A percentile compares a stretch with the other conserved stretches of the same genome.
These are phyloP conservation scores for Chaetogeoica ovagalla DNA, from an alignment of 2,888 invertebrate species.

Conservation along the genomic window DNA sequence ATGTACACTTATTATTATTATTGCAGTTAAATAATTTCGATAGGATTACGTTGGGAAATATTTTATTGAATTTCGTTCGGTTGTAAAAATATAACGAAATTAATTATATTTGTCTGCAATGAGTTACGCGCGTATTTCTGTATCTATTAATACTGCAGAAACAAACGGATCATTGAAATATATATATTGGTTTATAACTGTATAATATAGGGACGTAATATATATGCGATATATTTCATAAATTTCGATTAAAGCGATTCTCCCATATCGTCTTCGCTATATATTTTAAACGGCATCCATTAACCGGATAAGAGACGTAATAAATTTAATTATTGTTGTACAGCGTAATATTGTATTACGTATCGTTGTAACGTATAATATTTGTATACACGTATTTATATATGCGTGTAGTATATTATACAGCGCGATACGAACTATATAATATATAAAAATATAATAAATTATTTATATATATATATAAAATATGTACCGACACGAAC, in stretches of 20 bases:
- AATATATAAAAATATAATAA: no score
- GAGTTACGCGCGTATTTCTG: not conserved
- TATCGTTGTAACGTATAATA: not conserved
- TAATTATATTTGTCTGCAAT: not conserved
- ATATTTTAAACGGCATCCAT: conserved; percentile 16
- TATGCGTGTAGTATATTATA: no score
- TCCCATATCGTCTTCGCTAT: not conserved
- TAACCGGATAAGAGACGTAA: conserved; percentile 28
- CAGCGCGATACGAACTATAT: no score
- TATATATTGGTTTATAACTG: no score
- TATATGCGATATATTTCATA: conserved; percentile 23
- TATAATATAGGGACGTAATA: no score
- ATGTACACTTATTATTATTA: no score
- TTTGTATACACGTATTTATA: not conserved
- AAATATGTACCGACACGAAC: no score
- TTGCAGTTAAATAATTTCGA: no score
- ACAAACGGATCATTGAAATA: no score
- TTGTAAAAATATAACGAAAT: conserved; percentile 24
- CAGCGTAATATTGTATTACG: conserved; percentile 37
- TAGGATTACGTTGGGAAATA: not conserved
- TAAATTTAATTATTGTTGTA: conserved; percentile 38
- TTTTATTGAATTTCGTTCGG: not conserved
- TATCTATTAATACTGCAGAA: not conserved
- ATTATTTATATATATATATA: no score
- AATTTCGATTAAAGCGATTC: conserved; percentile 25